These are phyloP conservation scores for Lamprotornis superbus DNA, from an alignment of 2,113 vertebrate species.

Conservation along the genomic window DNA sequence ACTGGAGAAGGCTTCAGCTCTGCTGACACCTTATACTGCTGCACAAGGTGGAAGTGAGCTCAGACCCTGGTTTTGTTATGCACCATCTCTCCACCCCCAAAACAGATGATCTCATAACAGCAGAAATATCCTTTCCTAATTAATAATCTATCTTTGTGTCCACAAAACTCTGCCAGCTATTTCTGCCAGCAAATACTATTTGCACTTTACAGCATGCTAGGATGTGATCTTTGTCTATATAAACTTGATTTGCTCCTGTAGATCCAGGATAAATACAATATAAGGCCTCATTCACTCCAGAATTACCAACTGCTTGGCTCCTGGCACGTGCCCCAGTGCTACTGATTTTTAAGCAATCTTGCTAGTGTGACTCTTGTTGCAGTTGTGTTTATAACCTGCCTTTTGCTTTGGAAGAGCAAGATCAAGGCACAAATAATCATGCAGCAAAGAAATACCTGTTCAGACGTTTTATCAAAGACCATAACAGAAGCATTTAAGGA, in stretches of 20 bases:
- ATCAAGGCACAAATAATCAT: not conserved
- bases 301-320: not conserved
- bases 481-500: not conserved
- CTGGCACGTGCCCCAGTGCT: not conserved
- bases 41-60: not conserved
- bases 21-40: not conserved
- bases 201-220: not conserved
- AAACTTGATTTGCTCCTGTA: slow-evolving; percentile 8
- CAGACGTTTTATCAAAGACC: not conserved
- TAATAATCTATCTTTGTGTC: not conserved
- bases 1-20: not conserved
- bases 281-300: not conserved
- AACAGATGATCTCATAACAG: not conserved
- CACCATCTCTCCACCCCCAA: not conserved
- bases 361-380: not conserved
- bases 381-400: not conserved
- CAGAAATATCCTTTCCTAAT: not conserved
- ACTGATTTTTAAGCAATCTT: not conserved
- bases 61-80: not conserved
- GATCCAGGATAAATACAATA: not conserved
- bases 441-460: not conserved
- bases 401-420: not conserved
- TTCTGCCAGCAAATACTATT: not conserved
- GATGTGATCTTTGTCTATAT: not conserved
- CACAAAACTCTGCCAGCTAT: slow-evolving; percentile 8